These are phyloP conservation scores for Sycophila sp. DNA, from an alignment of 1,140 invertebrate genomes.

Conservation along the genomic window DNA sequence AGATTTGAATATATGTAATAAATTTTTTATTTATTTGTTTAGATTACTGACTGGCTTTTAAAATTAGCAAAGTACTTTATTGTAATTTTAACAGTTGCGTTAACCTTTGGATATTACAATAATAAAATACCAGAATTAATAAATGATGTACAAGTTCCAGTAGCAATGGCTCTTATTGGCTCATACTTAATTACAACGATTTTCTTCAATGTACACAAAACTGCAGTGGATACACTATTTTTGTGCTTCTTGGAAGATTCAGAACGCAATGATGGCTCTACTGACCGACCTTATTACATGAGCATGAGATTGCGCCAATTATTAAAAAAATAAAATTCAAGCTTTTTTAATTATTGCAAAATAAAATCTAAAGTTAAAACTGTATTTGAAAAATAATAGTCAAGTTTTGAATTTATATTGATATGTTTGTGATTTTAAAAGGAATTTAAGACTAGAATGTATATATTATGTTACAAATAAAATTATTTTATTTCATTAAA, in stretches of 20 bases:
- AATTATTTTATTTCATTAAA: too few relatives aligned
- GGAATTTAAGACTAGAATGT: too few relatives aligned
- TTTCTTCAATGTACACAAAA: conserved; percentile 94
- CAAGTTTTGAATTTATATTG: too few relatives aligned
- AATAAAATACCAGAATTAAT: conserved; percentile 47
- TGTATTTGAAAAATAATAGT: too few relatives aligned
- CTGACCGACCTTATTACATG: conserved; percentile 94
- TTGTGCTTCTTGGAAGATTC: conserved; percentile 96
- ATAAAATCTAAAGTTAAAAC: too few relatives aligned
- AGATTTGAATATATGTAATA: background rate
- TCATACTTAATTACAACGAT: conserved; percentile 69
- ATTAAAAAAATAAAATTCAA: conserved; percentile 49
- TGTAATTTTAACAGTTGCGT: conserved; percentile 63
- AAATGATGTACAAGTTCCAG: conserved; percentile 70
- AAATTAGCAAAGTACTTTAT: conserved; percentile 75
- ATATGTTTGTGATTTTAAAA: too few relatives aligned
- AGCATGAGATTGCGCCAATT: conserved; percentile 71
- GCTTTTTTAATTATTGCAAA: too few relatives aligned
- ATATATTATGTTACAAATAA: too few relatives aligned
- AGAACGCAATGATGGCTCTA: conserved; percentile 92
- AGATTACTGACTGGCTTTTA: conserved; percentile 75
- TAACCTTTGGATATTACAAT: conserved; percentile 41
- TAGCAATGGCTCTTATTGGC: conserved; percentile 66
- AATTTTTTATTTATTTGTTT: conserved; percentile 23
- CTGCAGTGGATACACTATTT: conserved; percentile 96